Evolutionary conservation across 2,888 invertebrate genomes (phyloP), one percentile per base, ranked within the genome.

Genomic region (Protodeltote pygarga): DNA sequence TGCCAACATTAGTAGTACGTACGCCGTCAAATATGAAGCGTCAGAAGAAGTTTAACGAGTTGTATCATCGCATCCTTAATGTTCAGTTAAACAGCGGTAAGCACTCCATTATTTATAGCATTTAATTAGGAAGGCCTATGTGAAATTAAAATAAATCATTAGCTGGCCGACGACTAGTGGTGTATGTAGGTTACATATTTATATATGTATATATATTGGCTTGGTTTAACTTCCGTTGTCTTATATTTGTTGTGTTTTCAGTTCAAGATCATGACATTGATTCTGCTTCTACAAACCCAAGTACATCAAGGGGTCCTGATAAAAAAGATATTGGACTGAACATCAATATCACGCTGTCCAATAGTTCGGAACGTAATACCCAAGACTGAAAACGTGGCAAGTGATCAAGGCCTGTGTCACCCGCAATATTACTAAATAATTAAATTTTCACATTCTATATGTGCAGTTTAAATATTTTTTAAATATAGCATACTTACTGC

Each of bases 11-110:
- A 32, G 91, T 91, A 1, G 83, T 89, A 2, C 82, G 88, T 9
- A 88, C 92, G 3, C 87, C 90, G 9, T 90, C 92, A 8, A 91
- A 90, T 65, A 74, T 92, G 53, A 86, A 83, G 48, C 78, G 91
- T 1, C 90, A 91, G 48, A 91, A 86, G 62, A 89, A 87, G 62
- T 92, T 91, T 39, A 89, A 87, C 55, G 89, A 89, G 68, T 66
- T 92, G 4, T 92, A 92, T 57, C 90, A 89, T 61, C 83, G 85
- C 27, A 89, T 92, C 51, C 65, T 90, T 8, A 86, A 87, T 46
- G 73, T 77, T 17, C 86, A 89, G 44, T 46, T 83, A 17, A 80
- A 79, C 50, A 80, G 77, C 44, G 80, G 89, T 89, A 58, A 28
- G 69, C 50, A 46, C 27, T 17, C 5, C n/a, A n/a, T n/a, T n/a